Evolutionary conservation across 2,113 vertebrate species (phyloP), one percentile per base, ranked within the genome.

Genomic region (Quiscalus mexicanus): DNA sequence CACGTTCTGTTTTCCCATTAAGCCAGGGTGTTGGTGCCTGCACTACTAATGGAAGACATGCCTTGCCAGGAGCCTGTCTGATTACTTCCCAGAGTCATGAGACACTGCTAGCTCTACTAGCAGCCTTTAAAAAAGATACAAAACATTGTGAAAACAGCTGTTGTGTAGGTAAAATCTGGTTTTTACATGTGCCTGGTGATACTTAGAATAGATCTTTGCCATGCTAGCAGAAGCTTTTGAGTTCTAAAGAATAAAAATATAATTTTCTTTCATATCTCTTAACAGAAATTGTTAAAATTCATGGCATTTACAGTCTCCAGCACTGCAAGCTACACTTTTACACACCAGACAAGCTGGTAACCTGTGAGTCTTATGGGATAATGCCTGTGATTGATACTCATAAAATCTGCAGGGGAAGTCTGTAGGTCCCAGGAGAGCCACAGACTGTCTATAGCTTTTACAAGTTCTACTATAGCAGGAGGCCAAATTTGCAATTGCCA

Each of bases 361-460:
- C 76, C 74, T 79, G 88, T 78, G 82, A 84, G 49, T 42, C 83
- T 86, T 84, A 91, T 2, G 6, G 93, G 93, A 93, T 82, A 89
- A 95, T 73, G 62, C 53, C 52, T 64, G 33, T 93, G 92, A 93
- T 35, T 89, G 85, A 93, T 82, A 39, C 53, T 65, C 69, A 42
- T 64, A 75, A 90, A 90, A 93, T 90, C 90, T 96, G 86, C 76
- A 79, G 92, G 65, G 69, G 80, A 80, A 95, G 65, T 33, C 86
- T 87, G 15, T 50, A 93, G 31, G 65, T 79, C 92, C 76, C 86
- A 53, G 19, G 60, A 76, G 88, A 94, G 76, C 83, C 68, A 78
- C 80, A 93, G 85, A 33, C 56, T 87, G 73, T 75, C 92, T 82
- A 65, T 23, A 87, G 90, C 69, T 94, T 96, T 97, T 76, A 94